Base-by-base conservation (phyloP, 2,888 invertebrate species). In the Gastracanthus pulcherrimus region DNA sequence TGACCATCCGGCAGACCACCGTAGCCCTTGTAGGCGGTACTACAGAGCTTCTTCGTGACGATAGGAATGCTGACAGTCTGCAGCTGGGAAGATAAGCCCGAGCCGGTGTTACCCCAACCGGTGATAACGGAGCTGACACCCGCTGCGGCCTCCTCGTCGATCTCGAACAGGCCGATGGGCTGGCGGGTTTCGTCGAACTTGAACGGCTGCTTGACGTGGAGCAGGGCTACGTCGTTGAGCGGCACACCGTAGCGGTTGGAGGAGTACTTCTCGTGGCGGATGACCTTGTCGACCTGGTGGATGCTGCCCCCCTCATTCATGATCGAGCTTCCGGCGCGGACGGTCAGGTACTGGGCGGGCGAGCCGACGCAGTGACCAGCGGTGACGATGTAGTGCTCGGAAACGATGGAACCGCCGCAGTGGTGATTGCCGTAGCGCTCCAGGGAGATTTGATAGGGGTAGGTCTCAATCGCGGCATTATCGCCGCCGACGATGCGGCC, bases 371-470 rank as follows among this genome's bases (percentile, higher is more conserved):
- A 92, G 51, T 92, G 90, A 16, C 87, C 90, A 26, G 92, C 94
- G 0, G 94, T 94, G 0, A 94, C 78, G 0, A 94, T 89, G 7
- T 92, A 92, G 38, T 92, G 89, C 11, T 87, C 89, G 29, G 92
- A 92, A 4, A 94, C 90, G 9, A 94, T 92, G 1, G 93, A 91
- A 0, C 94, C 94, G 0, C 94, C 94, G 84, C 94, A 94, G 0
- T 90, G 89, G 85, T 93, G 94, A 0, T 91, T 88, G 0, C 93
- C 93, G 26, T 36, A 29, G 3, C 13, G 2, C 13, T 92, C 83
- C 0, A 93, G 81, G 0, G 93, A 93, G 0, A 93, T 92, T 84
- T 93, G 93, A 84, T 93, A 92, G 0, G 93, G 93, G 0, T 91
- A 92, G 1, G 92, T 90, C 0, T 89, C 90, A 75, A 93, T 93